Evolutionary conservation across 2,797 vertebrate species (phyloP).

Genomic region (Galagoides demidoff): DNA sequence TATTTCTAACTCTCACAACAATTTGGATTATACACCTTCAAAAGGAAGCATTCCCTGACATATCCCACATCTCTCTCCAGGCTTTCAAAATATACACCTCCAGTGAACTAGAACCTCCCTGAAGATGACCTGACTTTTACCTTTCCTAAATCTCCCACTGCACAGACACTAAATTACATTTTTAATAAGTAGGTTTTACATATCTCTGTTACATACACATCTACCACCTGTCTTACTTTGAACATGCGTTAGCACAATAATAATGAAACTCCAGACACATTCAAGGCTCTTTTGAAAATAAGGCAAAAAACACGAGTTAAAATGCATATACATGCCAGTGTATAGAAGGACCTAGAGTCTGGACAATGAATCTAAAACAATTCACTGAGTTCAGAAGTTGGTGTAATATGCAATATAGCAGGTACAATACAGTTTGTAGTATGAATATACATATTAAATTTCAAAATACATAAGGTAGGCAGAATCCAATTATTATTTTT

Average conservation of each 20-base stretch:
- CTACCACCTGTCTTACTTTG: not conserved
- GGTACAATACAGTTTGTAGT: not conserved
- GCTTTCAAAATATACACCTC: not conserved
- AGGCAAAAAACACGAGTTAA: not conserved
- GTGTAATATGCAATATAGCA: not conserved
- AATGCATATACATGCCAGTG: not conserved
- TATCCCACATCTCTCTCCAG: not conserved
- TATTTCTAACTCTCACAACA: not conserved
- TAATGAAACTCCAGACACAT: not conserved
- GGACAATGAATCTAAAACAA: not conserved
- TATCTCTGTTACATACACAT: not conserved
- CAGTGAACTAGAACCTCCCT: not conserved
- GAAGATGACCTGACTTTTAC: not conserved
- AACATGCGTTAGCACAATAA: not conserved
- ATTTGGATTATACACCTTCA: not conserved
- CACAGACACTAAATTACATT: not conserved
- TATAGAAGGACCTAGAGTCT: not conserved
- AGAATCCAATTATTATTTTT: not conserved
- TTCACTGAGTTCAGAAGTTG: not conserved
- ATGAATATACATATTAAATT: not conserved
- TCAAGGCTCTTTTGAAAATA: slow-evolving; percentile 13
- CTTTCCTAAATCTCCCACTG: not conserved
- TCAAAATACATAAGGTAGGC: not conserved
- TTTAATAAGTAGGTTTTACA: not conserved
- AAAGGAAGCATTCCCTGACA: not conserved